Base-by-base conservation (phyloP, 2,888 invertebrate genomes). In the Allacma fusca region DNA sequence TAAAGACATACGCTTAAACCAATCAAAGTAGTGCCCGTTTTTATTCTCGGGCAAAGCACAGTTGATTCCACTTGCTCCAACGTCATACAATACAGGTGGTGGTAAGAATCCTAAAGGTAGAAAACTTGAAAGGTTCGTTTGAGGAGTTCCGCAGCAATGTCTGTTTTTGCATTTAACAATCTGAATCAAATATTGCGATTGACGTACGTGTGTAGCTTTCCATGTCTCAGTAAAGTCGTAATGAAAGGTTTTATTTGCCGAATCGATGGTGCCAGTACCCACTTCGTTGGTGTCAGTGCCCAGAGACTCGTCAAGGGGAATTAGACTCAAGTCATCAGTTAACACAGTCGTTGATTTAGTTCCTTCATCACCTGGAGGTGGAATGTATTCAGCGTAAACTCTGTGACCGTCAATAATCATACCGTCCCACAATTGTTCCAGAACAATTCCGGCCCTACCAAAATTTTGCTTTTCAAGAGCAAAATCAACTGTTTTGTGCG, bases 391-490 rank as follows among this genome's bases (percentile, higher is more conserved):
- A 9, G 40, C 40, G 40, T 40, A 13, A 40, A 40, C 40, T 40
- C 13, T 40, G 13, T 40, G 40, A 40, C 40, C 40, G 40, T 40
- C 40, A 40, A 40, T 40, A 5, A 40, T 13, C 40, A 40, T 40
- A 9, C 40, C 40, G 40, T 40, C 13, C 40, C 40, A 40, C 13
- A 40, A 13, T 40, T 40, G 40, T 13, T 40, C 40, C 7, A 40
- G 40, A 40, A 40, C 59, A 59, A 13, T 59, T n/a, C 59, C 59
- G n/a, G 59, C 59, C 19, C 23, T 59, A 7, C 19, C n/a, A 59
- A 59, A 59, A n/a, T 59, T 59, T 59, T 59, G 59, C 19, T 59
- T 59, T 59, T 59, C 59, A 21, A 21, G 19, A 59, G 19, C 9
- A 59, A 59, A 13, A 59, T 59, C 59, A n/a, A 59, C 19, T 13